Evolutionary conservation across 2,797 vertebrate species (phyloP).

Genomic region (Sciurus carolinensis): DNA sequence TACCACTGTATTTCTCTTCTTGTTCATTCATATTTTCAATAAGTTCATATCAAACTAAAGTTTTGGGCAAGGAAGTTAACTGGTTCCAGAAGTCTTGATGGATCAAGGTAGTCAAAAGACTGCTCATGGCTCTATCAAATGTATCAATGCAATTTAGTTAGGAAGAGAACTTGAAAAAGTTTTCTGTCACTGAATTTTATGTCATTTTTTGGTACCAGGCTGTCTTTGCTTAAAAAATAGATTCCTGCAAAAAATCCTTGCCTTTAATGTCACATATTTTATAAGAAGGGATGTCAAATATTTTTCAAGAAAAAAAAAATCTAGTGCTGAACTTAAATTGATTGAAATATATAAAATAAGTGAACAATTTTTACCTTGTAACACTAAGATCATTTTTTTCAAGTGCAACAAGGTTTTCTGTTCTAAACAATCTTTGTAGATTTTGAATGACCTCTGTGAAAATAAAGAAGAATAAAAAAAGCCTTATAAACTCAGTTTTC

Average conservation of each 20-base stretch:
- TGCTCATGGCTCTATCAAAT: slow-evolving; percentile 72
- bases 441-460: slow-evolving; percentile 73
- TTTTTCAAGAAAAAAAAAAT: slow-evolving; percentile 78
- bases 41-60: slow-evolving; percentile 84
- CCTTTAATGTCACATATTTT: slow-evolving; percentile 72
- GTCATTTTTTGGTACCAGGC: slow-evolving; percentile 41
- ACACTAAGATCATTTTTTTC: slow-evolving; percentile 79
- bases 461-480: slow-evolving; percentile 34
- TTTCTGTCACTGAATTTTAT: slow-evolving; percentile 49
- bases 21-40: slow-evolving; percentile 84
- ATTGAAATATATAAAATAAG: slow-evolving; percentile 80
- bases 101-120: slow-evolving; percentile 82
- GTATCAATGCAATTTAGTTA: slow-evolving; percentile 35
- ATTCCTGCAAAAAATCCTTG: not conserved
- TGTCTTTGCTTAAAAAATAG: slow-evolving; percentile 63
- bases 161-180: slow-evolving; percentile 45
- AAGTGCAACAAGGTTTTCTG: slow-evolving; percentile 72
- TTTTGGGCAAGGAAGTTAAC: slow-evolving; percentile 81
- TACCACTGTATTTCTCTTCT: slow-evolving; percentile 67
- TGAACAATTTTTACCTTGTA: slow-evolving; percentile 22
- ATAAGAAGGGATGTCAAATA: slow-evolving; percentile 59
- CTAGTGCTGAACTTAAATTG: slow-evolving; percentile 58
- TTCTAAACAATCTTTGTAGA: slow-evolving; percentile 76
- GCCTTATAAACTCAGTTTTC: slow-evolving; percentile 48
- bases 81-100: slow-evolving; percentile 82